A percentile compares a stretch with the other conserved stretches of the same genome.
Evolutionary conservation across 1,140 invertebrate genomes (phyloP).

Genomic region (Coelopa frigida): DNA sequence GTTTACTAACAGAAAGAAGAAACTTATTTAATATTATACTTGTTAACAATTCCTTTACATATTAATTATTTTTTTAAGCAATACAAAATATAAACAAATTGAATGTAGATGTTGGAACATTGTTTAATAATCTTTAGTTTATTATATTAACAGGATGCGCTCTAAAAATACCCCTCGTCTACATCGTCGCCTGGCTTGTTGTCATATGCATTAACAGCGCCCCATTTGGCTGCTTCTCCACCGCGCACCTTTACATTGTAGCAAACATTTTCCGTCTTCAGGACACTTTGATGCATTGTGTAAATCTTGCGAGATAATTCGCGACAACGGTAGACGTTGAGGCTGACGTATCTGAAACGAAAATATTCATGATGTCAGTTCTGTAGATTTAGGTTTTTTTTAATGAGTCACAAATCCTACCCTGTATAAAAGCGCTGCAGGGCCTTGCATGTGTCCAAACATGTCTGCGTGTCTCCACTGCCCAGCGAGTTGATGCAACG

Average conservation of each 20-base stretch:
- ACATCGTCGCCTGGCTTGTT: slow-evolving; percentile 32
- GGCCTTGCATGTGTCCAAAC: slow-evolving; percentile 64
- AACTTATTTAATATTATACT: no score
- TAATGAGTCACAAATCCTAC: slow-evolving; percentile 8
- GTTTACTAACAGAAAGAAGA: no score
- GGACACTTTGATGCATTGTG: slow-evolving; percentile 62
- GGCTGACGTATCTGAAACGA: slow-evolving; percentile 33
- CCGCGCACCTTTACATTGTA: slow-evolving; percentile 76
- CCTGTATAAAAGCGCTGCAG: slow-evolving; percentile 66
- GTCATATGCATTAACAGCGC: slow-evolving; percentile 30
- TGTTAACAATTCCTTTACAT: no score
- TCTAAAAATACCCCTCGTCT: slow-evolving; percentile 35
- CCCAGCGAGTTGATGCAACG: slow-evolving; percentile 78
- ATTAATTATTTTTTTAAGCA: no score
- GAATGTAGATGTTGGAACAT: no score
- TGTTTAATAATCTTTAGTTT: no score
- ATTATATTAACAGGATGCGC: no score
- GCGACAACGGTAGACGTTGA: slow-evolving; percentile 47
- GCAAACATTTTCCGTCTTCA: slow-evolving; percentile 79
- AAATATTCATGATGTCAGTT: not conserved
- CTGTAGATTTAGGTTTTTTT: not conserved
- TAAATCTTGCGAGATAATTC: slow-evolving; percentile 67
- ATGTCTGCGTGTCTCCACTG: slow-evolving; percentile 66
- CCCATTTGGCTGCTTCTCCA: slow-evolving; percentile 61
- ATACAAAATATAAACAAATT: no score